A percentile compares a stretch with the other conserved stretches of the same genome.
Conservation (phyloP, 2,113 vertebrate genomes). For the Acinonyx jubatus region DNA sequence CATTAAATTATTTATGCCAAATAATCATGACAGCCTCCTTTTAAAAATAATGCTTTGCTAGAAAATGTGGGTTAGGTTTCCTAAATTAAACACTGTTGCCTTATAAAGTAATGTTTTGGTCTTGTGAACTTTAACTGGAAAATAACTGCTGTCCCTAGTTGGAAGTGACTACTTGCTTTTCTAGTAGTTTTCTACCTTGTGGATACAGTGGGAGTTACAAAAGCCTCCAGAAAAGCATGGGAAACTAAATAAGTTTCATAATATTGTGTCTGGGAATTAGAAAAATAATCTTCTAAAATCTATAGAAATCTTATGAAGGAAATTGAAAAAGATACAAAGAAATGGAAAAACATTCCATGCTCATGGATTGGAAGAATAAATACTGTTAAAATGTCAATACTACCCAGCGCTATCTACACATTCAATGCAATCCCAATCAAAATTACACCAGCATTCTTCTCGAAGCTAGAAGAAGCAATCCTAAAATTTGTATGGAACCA, state of each 20-base stretch:
- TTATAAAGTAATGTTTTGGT: conserved; percentile 85
- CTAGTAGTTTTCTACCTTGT: conserved; percentile 34
- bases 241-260: conserved; percentile 23
- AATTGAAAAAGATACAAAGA: too few species aligned
- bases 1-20: conserved; percentile 79
- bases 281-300: background rate
- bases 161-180: conserved; percentile 68
- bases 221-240: background rate
- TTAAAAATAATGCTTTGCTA: conserved; percentile 58
- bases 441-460: too few species aligned
- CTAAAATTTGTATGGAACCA: too few species aligned
- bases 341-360: too few species aligned
- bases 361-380: too few species aligned
- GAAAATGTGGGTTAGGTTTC: conserved; percentile 61
- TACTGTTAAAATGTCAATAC: too few species aligned
- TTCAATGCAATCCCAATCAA: too few species aligned
- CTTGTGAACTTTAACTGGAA: conserved; percentile 83
- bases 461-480: too few species aligned
- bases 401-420: too few species aligned
- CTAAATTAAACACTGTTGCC: conserved; percentile 61
- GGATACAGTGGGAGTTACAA: conserved; percentile 67
- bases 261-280: background rate
- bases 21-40: conserved; percentile 64
- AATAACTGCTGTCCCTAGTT: conserved; percentile 82
- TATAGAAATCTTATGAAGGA: too few species aligned